Percentiles rank a stretch among this genome's conserved stretches.
These are phyloP conservation scores for Drosophila repletoides DNA, from an alignment of 1,140 invertebrate species.

Conservation along the genomic window DNA sequence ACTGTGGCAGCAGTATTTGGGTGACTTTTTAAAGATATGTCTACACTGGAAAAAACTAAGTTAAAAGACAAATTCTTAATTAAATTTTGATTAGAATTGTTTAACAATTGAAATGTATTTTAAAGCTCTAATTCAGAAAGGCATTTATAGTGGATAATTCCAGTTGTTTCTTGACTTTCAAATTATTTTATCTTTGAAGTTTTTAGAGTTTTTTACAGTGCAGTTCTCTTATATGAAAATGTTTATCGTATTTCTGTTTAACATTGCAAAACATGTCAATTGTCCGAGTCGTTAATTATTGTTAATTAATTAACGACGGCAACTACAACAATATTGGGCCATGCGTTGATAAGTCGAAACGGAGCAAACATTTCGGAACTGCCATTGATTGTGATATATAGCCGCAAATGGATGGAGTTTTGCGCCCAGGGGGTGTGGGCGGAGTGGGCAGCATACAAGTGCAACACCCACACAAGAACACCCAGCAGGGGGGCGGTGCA, in stretches of 20 bases:
- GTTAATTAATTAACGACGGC: constrained; percentile 26
- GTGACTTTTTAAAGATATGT: neutral
- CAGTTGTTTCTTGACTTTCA: no score
- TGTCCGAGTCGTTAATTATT: constrained; percentile 11
- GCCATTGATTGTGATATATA: constrained; percentile 55
- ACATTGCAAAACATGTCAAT: constrained; percentile 8
- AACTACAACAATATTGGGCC: neutral
- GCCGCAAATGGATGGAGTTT: constrained; percentile 5
- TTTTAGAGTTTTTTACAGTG: no score
- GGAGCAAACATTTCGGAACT: constrained; percentile 11
- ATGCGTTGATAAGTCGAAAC: constrained; percentile 1
- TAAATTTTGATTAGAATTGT: neutral
- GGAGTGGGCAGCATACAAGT: constrained; percentile 33
- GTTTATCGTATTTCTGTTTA: no score
- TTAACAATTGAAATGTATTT: no score
- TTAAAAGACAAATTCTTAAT: neutral
- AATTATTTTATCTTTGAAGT: no score
- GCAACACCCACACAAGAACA: constrained; percentile 36
- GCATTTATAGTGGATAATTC: no score
- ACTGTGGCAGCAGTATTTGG: neutral
- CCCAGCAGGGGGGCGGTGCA: neutral
- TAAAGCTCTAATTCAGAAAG: no score
- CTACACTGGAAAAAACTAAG: neutral
- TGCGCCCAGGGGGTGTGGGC: neutral
- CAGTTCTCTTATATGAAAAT: no score